Conservation (phyloP, 2,797 vertebrate species). For the Enteromius radiatus region DNA sequence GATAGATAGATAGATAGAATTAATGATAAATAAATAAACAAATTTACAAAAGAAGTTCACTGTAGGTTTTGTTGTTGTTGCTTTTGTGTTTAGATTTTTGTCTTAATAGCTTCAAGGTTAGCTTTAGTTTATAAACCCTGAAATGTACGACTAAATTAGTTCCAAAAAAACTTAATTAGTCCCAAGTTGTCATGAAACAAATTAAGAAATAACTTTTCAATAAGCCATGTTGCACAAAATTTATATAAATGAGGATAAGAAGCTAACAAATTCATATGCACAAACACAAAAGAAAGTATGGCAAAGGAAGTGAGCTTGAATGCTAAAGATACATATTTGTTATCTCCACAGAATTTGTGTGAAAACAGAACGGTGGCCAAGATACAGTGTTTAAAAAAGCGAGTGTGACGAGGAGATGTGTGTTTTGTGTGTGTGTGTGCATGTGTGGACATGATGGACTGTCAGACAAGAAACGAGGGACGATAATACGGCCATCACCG, state of each 20-base stretch:
- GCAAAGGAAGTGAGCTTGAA: background rate
- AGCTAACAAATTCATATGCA: background rate
- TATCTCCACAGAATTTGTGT: constrained; percentile 4
- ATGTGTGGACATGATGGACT: constrained; percentile 72
- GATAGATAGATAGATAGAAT: no score
- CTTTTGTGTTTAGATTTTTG: background rate
- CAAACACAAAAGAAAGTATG: background rate
- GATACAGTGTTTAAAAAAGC: constrained; percentile 36
- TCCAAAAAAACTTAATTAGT: background rate
- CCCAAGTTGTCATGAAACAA: background rate
- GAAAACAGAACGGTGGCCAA: constrained; percentile 22
- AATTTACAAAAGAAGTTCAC: background rate
- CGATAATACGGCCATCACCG: constrained; percentile 79
- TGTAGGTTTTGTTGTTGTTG: background rate
- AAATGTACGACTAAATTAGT: background rate
- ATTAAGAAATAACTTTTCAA: background rate
- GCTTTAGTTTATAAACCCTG: background rate
- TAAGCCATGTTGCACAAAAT: background rate
- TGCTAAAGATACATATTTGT: background rate
- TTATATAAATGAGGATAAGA: background rate
- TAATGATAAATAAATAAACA: no score
- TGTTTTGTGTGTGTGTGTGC: constrained; percentile 31
- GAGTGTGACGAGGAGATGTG: constrained; percentile 45
- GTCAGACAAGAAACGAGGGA: constrained; percentile 70
- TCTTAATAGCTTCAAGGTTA: background rate